Evolutionary conservation across 2,888 invertebrate species (phyloP).

Genomic region (Noctua janthina): DNA sequence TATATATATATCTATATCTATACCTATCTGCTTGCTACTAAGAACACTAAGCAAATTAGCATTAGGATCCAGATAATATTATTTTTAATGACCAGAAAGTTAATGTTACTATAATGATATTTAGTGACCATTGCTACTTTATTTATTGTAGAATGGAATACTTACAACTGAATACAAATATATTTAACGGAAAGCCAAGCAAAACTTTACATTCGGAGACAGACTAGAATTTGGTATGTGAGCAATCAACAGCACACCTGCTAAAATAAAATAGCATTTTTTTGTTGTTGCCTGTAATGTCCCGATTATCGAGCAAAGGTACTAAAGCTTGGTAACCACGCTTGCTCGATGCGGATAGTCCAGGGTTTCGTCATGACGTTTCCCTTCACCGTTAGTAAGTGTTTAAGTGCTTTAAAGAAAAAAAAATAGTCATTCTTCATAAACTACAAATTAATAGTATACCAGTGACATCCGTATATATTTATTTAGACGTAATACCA

Average conservation of each 20-base stretch:
- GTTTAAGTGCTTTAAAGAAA: no score
- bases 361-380: no score
- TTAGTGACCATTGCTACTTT: neutral
- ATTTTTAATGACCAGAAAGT: neutral
- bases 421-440: neutral
- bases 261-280: neutral
- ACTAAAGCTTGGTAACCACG: no score
- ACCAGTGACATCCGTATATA: slow-evolving; percentile 64
- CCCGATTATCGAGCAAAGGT: no score
- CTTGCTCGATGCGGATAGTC: no score
- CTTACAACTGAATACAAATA: neutral
- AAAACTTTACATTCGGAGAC: neutral
- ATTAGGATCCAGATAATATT: no score
- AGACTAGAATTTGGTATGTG: neutral
- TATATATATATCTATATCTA: no score
- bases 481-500: slow-evolving; percentile 80
- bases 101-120: neutral
- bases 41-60: neutral
- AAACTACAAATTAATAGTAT: neutral
- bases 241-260: neutral
- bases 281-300: no score
- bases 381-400: no score
- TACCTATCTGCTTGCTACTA: neutral
- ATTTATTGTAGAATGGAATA: neutral
- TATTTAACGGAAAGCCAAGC: neutral